A percentile compares a stretch with the other conserved stretches of the same genome.
Conservation (phyloP, 1,140 invertebrate genomes). For the Macrobrachium nipponense region DNA sequence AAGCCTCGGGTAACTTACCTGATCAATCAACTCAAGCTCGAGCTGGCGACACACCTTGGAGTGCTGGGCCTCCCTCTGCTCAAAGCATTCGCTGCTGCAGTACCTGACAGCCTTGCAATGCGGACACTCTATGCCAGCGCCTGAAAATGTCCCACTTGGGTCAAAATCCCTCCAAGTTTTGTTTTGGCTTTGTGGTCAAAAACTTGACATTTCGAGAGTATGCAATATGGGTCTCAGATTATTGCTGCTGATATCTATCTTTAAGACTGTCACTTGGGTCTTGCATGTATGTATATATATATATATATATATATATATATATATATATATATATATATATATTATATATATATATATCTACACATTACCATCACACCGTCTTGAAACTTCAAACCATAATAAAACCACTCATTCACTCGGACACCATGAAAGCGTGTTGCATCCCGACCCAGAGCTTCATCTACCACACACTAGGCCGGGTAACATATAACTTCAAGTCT, state of each 20-base stretch:
- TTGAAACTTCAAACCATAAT: too few species aligned
- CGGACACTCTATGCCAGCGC: constrained; percentile 27
- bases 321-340: too few species aligned
- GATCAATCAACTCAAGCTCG: constrained; percentile 43
- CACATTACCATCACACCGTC: too few species aligned
- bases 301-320: too few species aligned
- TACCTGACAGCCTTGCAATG: constrained; percentile 42
- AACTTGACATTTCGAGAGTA: not conserved
- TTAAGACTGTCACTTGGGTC: not conserved
- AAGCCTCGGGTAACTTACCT: constrained; percentile 25
- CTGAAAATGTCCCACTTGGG: not conserved
- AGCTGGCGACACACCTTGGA: constrained; percentile 40
- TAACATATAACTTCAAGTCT: too few species aligned
- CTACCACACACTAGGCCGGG: too few species aligned
- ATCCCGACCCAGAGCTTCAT: too few species aligned
- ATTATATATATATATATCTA: not conserved
- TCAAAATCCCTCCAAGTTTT: not conserved
- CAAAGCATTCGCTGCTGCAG: constrained; percentile 45
- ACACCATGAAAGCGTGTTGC: too few species aligned
- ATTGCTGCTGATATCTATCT: too few species aligned
- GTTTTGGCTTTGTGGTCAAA: not conserved
- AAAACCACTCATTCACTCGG: too few species aligned
- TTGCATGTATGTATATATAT: too few species aligned
- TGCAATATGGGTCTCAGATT: too few species aligned
- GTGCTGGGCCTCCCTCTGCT: constrained; percentile 8